Percentiles rank a stretch among this genome's conserved stretches.
Conservation (phyloP, 1,140 invertebrate species). For the Venturia canescens region DNA sequence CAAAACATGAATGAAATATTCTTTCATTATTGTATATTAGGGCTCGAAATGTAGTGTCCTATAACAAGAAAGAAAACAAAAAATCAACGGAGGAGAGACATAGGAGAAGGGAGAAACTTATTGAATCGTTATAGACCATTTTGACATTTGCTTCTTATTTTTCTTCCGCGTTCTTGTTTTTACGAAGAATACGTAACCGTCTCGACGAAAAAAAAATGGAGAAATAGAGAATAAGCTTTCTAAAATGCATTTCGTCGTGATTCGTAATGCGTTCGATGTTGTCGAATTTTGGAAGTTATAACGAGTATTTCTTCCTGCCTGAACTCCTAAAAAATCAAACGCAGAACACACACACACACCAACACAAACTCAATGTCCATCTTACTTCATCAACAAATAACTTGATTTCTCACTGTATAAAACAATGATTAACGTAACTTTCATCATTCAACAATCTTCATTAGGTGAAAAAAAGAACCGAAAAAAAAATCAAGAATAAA, state of each 20-base stretch:
- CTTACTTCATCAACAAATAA: constrained; percentile 1
- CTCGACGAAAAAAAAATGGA: not conserved
- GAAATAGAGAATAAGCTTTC: constrained; percentile 26
- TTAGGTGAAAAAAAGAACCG: not conserved
- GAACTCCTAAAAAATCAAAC: not conserved
- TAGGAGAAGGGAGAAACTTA: not conserved
- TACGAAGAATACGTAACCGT: not conserved
- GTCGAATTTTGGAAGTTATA: not conserved
- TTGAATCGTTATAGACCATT: constrained; percentile 30
- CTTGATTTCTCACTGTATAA: constrained; percentile 7
- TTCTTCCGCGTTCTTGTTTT: constrained; percentile 8
- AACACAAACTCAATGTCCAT: constrained; percentile 31
- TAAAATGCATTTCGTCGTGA: constrained; percentile 13
- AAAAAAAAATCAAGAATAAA: not conserved
- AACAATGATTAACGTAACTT: constrained; percentile 6
- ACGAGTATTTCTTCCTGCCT: not conserved
- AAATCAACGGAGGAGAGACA: not conserved
- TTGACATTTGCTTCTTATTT: not conserved
- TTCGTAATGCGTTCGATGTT: not conserved
- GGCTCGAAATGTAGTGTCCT: constrained; percentile 46
- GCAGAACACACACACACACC: not conserved
- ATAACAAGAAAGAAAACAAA: not conserved
- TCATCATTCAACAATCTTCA: not conserved
- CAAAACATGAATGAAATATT: not conserved
- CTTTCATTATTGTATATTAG: constrained; percentile 54